Evolutionary conservation across 2,797 vertebrate species (phyloP).

Genomic region (Halcyon leucocephala): DNA sequence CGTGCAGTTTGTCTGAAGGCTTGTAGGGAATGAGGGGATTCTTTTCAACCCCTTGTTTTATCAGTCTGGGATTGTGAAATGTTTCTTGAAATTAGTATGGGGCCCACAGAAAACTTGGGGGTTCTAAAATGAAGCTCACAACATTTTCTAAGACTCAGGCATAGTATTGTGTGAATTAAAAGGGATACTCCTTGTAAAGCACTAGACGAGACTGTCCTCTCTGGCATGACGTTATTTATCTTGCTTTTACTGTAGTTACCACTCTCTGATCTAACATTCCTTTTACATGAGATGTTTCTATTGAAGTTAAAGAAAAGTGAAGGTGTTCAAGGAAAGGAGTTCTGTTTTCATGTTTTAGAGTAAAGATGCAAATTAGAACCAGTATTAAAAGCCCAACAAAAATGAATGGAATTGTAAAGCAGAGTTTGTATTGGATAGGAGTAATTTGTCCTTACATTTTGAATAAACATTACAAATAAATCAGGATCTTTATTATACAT

Average conservation of each 20-base stretch:
- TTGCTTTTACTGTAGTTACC: background rate
- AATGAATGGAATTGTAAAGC: conserved; percentile 17
- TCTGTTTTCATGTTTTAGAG: conserved; percentile 16
- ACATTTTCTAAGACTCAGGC: background rate
- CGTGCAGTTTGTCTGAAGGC: background rate
- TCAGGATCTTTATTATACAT: background rate
- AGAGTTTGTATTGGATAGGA: background rate
- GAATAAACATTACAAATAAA: conserved; percentile 32
- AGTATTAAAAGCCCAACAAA: background rate
- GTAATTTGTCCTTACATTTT: conserved; percentile 29
- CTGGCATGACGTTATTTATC: background rate
- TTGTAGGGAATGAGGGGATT: background rate
- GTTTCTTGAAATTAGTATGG: background rate
- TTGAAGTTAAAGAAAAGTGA: background rate
- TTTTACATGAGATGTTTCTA: background rate
- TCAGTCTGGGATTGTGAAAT: background rate
- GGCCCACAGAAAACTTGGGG: background rate
- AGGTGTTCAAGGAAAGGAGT: background rate
- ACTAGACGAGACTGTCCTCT: background rate
- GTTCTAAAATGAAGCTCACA: background rate
- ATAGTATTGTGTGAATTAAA: background rate
- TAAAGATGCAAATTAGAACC: conserved; percentile 31
- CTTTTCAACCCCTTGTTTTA: background rate
- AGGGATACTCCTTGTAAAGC: background rate
- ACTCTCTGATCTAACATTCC: background rate